Conservation (phyloP, 2,888 invertebrate species). For the Ptilodon capucinus region DNA sequence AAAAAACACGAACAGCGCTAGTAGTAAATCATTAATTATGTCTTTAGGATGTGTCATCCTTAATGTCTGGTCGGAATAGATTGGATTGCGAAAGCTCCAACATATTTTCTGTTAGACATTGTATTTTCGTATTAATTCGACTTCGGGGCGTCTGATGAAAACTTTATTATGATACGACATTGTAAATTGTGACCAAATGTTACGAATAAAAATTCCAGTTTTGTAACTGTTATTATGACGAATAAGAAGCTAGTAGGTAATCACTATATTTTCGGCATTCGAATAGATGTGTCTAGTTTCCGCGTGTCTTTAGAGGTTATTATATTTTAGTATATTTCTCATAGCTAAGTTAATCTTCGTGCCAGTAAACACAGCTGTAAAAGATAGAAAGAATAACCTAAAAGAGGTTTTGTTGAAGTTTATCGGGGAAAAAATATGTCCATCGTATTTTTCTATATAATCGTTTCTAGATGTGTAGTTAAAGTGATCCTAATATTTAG, state of each 20-base stretch:
- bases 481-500: background rate
- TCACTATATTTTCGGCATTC: background rate
- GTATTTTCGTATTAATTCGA: slow-evolving; percentile 37
- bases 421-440: too few relatives aligned
- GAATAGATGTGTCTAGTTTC: background rate
- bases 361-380: too few relatives aligned
- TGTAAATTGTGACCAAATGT: slow-evolving; percentile 29
- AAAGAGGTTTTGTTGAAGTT: too few relatives aligned
- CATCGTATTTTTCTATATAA: too few relatives aligned
- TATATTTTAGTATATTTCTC: too few relatives aligned
- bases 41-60: slow-evolving; percentile 53
- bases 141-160: slow-evolving; percentile 42
- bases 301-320: too few relatives aligned
- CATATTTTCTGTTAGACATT: slow-evolving; percentile 31
- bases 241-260: background rate
- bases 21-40: slow-evolving; percentile 65
- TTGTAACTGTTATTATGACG: slow-evolving; percentile 23
- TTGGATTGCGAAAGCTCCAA: slow-evolving; percentile 46
- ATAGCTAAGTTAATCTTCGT: too few relatives aligned
- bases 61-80: slow-evolving; percentile 46
- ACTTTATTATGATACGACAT: slow-evolving; percentile 33
- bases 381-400: too few relatives aligned
- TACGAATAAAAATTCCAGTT: slow-evolving; percentile 22
- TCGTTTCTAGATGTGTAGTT: background rate
- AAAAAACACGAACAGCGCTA: slow-evolving; percentile 35